phyloP scores from a whole-genome alignment of 2,113 vertebrate genomes.

The Bostrychus sinensis region DNA sequence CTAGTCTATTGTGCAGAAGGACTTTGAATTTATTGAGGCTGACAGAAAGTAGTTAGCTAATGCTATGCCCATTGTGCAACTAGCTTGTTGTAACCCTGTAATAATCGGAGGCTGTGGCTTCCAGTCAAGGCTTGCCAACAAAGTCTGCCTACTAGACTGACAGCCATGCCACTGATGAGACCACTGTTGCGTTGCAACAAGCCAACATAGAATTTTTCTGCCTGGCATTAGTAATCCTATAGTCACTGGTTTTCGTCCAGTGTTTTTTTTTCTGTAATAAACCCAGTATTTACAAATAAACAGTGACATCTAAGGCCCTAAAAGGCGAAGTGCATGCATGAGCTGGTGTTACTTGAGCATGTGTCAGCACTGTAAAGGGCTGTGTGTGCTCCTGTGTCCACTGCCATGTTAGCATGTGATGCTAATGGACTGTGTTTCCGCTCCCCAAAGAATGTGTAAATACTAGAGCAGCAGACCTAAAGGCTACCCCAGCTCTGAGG shows the following conservation, averaged over 20 bases:
- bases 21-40: conserved; percentile 54
- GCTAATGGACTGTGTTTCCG: conserved; percentile 67
- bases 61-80: conserved; percentile 47
- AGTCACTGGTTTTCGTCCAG: background rate
- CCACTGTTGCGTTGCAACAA: conserved; percentile 45
- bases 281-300: conserved; percentile 8
- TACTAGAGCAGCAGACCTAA: conserved; percentile 46
- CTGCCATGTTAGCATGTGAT: conserved; percentile 61
- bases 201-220: conserved; percentile 14
- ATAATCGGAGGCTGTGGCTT: conserved; percentile 40
- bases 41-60: conserved; percentile 62
- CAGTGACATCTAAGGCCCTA: conserved; percentile 11
- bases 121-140: conserved; percentile 56
- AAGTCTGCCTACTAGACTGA: conserved; percentile 25
- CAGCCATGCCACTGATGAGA: conserved; percentile 4
- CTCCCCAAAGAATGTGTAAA: conserved; percentile 60
- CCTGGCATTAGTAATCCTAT: conserved; percentile 23
- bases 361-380: conserved; percentile 9
- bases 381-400: conserved; percentile 27
- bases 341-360: conserved; percentile 22
- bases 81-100: conserved; percentile 37
- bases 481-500: conserved; percentile 35
- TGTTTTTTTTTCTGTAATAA: background rate
- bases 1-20: conserved; percentile 37
- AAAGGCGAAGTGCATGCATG: conserved; percentile 12